phyloP scores from a whole-genome alignment of 2,888 invertebrate genomes.

The Drosophila colorata region DNA sequence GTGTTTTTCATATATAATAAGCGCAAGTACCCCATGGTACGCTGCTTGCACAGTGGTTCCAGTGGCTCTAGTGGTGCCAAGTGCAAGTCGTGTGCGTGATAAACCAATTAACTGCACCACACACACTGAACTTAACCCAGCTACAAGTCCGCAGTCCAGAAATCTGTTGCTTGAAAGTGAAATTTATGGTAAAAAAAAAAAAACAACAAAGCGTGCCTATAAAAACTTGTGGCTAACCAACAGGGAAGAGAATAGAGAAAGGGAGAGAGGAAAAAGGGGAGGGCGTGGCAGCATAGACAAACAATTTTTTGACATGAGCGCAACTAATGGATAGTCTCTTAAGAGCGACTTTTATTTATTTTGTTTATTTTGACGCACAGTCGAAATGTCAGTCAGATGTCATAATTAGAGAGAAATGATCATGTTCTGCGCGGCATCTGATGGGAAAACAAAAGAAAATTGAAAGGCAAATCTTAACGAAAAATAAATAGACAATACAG shows the following conservation, averaged over 20 bases:
- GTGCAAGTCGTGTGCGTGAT: conserved; percentile 76
- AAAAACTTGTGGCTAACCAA: conserved; percentile 4
- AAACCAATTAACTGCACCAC: conserved; percentile 71
- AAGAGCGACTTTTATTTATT: conserved; percentile 1
- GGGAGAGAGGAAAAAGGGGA: background rate
- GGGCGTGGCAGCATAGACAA: conserved; percentile 22
- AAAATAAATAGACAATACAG: background rate
- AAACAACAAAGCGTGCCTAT: conserved; percentile 1
- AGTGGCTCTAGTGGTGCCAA: conserved; percentile 52
- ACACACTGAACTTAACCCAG: conserved; percentile 5
- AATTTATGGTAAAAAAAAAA: conserved; percentile 40
- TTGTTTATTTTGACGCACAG: conserved; percentile 52
- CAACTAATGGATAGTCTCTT: conserved; percentile 43
- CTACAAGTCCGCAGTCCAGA: conserved; percentile 19
- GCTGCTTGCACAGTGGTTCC: conserved; percentile 14
- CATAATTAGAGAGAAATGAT: conserved; percentile 42
- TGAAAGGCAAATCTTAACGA: conserved; percentile 21
- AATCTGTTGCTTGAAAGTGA: conserved; percentile 51
- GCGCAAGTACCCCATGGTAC: conserved; percentile 34
- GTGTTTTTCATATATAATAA: conserved; percentile 67
- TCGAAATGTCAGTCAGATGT: conserved; percentile 59
- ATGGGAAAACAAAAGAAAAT: conserved; percentile 36
- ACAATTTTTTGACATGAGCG: conserved; percentile 18
- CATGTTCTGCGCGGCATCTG: conserved; percentile 26
- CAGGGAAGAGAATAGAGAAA: background rate